A percentile compares a stretch with the other conserved stretches of the same genome.
Evolutionary conservation across 2,888 invertebrate species (phyloP).

Genomic region (Dichetophora obliterata): DNA sequence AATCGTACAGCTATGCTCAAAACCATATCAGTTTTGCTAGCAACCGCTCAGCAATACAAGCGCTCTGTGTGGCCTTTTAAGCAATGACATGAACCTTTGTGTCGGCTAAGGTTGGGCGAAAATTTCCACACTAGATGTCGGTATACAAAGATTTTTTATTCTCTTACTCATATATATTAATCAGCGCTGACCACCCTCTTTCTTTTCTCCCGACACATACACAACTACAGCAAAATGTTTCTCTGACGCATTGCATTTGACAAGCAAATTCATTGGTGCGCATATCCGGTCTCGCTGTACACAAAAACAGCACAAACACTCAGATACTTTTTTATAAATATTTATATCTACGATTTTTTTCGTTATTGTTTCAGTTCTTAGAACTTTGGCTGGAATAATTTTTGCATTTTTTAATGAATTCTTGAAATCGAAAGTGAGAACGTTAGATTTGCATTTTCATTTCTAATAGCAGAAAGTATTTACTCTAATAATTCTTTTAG

Average conservation of each 20-base stretch:
- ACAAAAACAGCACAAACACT: not conserved
- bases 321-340: not conserved
- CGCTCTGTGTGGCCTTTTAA: too few species aligned
- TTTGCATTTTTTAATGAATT: not conserved
- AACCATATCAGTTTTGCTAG: too few species aligned
- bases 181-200: too few species aligned
- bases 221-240: too few species aligned
- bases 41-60: too few species aligned
- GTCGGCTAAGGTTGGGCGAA: too few species aligned
- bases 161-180: too few species aligned
- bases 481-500: not conserved
- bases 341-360: not conserved
- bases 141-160: too few species aligned
- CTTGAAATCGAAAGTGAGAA: slow-evolving; percentile 5
- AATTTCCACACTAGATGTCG: too few species aligned
- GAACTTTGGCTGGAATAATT: not conserved
- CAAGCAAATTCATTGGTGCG: not conserved
- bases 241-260: not conserved
- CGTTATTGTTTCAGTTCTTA: not conserved
- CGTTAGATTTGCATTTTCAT: not conserved
- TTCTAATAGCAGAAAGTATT: not conserved
- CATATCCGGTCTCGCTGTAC: not conserved
- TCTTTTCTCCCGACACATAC: too few species aligned
- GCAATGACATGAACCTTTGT: too few species aligned
- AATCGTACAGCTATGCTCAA: too few species aligned